Conservation (phyloP, 2,888 invertebrate species). For the Drosophila mettleri region DNA sequence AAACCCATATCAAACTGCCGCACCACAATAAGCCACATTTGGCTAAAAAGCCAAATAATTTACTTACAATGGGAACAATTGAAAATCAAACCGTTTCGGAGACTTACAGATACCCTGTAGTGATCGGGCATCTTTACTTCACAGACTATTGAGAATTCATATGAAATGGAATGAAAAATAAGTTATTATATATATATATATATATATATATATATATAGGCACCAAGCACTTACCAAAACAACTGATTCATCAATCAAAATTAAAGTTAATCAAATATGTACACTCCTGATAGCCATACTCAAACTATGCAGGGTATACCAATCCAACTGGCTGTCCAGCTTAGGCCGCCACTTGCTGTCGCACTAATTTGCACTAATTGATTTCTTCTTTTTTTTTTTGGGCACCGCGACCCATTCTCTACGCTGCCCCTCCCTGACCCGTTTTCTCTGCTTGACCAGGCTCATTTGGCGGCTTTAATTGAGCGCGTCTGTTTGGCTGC, state of each 20-base stretch:
- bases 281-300: too few relatives aligned
- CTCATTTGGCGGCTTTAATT: slow-evolving; percentile 69
- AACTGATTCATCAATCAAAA: background rate
- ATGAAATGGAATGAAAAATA: too few relatives aligned
- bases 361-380: slow-evolving; percentile 77
- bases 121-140: too few relatives aligned
- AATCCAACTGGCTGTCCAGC: slow-evolving; percentile 16
- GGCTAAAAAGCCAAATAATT: slow-evolving; percentile 55
- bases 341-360: slow-evolving; percentile 36
- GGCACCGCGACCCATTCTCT: slow-evolving; percentile 4
- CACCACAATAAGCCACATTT: slow-evolving; percentile 48
- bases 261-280: background rate
- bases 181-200: too few relatives aligned
- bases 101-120: background rate
- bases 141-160: too few relatives aligned
- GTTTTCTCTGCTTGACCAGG: slow-evolving; percentile 22
- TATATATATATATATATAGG: too few relatives aligned
- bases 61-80: slow-evolving; percentile 48
- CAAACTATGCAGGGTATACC: background rate
- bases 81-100: background rate
- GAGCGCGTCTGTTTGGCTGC: slow-evolving; percentile 53
- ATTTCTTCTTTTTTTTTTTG: slow-evolving; percentile 65
- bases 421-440: slow-evolving; percentile 20
- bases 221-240: too few relatives aligned
- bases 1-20: slow-evolving; percentile 66